Conservation (phyloP, 2,888 invertebrate species). For the Branchipolynoe longqiensis region DNA sequence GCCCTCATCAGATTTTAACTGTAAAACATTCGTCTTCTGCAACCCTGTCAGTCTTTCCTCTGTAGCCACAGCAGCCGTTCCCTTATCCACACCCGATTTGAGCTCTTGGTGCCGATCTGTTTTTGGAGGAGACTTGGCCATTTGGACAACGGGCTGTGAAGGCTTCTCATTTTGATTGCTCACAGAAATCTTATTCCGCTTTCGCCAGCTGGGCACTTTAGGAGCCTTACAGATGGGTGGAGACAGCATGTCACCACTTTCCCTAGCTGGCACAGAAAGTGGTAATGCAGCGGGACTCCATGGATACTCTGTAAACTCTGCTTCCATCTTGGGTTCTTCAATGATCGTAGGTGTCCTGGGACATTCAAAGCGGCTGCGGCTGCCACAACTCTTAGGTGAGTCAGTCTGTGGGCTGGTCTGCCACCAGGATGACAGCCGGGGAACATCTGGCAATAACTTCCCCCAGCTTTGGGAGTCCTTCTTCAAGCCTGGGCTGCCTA, state of each 20-base stretch:
- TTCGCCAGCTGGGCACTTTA: slow-evolving; percentile 48
- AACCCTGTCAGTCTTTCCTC: too few species aligned
- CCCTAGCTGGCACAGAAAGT: neutral
- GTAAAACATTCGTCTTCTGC: too few species aligned
- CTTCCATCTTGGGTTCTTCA: slow-evolving; percentile 24
- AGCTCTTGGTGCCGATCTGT: too few species aligned
- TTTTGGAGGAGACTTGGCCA: too few species aligned
- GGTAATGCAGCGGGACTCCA: neutral
- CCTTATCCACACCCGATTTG: too few species aligned
- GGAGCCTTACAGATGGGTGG: slow-evolving; percentile 34
- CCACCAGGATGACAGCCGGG: neutral
- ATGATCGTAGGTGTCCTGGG: slow-evolving; percentile 9
- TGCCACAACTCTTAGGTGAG: neutral
- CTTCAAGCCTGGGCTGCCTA: neutral
- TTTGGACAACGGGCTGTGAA: neutral
- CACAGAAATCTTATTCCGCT: neutral
- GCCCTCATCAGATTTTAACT: too few species aligned
- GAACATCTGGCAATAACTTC: neutral
- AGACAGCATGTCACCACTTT: neutral
- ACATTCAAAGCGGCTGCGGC: neutral
- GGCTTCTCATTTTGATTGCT: neutral
- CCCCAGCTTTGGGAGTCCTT: slow-evolving; percentile 20
- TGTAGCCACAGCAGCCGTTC: too few species aligned
- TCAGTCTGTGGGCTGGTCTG: neutral
- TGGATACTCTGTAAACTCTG: neutral